A percentile compares a stretch with the other conserved stretches of the same genome.
Conservation (phyloP, 2,888 invertebrate species). For the Xylocampa areola region DNA sequence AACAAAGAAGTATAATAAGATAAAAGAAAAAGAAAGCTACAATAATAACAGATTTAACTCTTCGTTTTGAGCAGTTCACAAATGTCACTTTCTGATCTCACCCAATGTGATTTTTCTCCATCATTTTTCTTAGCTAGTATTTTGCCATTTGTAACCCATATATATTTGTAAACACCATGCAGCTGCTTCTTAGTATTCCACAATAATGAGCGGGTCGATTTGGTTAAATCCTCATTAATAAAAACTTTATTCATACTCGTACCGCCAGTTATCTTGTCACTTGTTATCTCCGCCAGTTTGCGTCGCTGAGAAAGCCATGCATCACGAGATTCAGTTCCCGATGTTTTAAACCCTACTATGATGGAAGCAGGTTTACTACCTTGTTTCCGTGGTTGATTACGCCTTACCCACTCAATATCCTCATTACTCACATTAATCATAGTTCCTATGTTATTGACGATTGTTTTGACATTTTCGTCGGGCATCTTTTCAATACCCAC, state of each 20-base stretch:
- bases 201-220: constrained; percentile 1
- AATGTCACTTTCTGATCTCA: constrained; percentile 8
- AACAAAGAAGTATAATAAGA: background rate
- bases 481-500: constrained; percentile 11
- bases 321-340: constrained; percentile 8
- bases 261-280: constrained; percentile 13
- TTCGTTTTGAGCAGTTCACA: constrained; percentile 8
- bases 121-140: constrained; percentile 14
- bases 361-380: constrained; percentile 2
- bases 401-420: constrained; percentile 7
- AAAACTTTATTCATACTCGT: too few species aligned
- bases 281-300: constrained; percentile 3
- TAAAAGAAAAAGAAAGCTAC: background rate
- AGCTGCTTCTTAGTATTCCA: constrained; percentile 15
- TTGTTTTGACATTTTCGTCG: constrained; percentile 8
- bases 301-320: constrained; percentile 15
- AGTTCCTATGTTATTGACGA: constrained; percentile 1
- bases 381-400: constrained; percentile 8
- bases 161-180: background rate
- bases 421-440: background rate
- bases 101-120: constrained; percentile 5
- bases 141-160: constrained; percentile 18
- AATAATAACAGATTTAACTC: background rate
- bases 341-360: constrained; percentile 5
- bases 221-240: constrained; percentile 10